phyloP scores from a whole-genome alignment of 2,888 invertebrate genomes.

The Epinotia nisella region DNA sequence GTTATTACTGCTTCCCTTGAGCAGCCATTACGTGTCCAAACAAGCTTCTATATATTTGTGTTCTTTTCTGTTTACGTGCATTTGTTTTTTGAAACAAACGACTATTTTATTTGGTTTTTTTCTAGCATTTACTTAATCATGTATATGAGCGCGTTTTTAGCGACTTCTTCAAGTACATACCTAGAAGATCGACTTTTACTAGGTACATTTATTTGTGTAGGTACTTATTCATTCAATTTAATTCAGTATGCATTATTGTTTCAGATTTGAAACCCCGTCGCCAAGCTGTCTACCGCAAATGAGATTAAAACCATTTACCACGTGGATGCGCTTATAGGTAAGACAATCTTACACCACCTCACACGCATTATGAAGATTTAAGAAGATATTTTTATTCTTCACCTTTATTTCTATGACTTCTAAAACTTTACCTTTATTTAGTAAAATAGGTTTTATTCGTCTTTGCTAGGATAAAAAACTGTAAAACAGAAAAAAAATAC shows the following conservation, averaged over 20 bases:
- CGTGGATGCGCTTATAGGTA: slow-evolving; percentile 83
- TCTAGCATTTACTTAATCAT: not conserved
- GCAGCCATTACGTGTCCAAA: slow-evolving; percentile 65
- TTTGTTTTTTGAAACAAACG: slow-evolving; percentile 47
- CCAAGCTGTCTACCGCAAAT: slow-evolving; percentile 85
- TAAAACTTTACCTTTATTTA: not conserved
- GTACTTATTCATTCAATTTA: too few relatives aligned
- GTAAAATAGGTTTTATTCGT: too few relatives aligned
- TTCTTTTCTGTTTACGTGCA: slow-evolving; percentile 47
- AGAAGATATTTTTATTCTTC: not conserved
- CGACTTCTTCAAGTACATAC: not conserved
- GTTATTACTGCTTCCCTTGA: slow-evolving; percentile 73
- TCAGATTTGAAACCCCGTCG: slow-evolving; percentile 76
- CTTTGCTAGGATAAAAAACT: not conserved
- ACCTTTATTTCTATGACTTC: not conserved
- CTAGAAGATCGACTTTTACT: not conserved
- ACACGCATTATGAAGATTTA: not conserved
- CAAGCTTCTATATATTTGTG: slow-evolving; percentile 50
- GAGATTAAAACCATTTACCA: slow-evolving; percentile 79
- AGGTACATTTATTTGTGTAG: not conserved
- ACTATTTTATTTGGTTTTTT: not conserved
- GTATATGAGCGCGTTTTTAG: not conserved
- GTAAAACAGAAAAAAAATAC: not conserved
- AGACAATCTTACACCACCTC: slow-evolving; percentile 50
- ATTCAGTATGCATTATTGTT: slow-evolving; percentile 56